A percentile compares a stretch with the other conserved stretches of the same genome.
Conservation (phyloP, 2,888 invertebrate species). For the Macrophya alboannulata region DNA sequence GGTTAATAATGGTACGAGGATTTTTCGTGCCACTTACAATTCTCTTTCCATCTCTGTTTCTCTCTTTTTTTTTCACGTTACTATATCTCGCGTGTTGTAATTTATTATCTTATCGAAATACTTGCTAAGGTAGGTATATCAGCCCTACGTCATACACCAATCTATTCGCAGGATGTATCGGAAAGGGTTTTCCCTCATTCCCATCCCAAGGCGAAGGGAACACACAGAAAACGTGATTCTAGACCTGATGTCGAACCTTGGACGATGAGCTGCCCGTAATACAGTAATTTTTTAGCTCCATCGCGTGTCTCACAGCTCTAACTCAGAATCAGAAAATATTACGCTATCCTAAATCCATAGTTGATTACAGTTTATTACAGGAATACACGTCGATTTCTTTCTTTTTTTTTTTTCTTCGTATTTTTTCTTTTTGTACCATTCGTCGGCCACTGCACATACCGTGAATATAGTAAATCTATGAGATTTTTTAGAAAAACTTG, state of each 20-base stretch:
- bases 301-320: constrained; percentile 66
- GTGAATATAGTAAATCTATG: background rate
- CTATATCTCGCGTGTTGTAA: constrained; percentile 32
- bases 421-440: constrained; percentile 49
- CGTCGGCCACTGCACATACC: background rate
- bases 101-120: constrained; percentile 10
- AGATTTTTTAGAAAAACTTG: background rate
- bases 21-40: constrained; percentile 7
- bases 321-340: constrained; percentile 64
- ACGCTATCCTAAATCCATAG: constrained; percentile 65
- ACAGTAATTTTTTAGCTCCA: constrained; percentile 58
- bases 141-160: constrained; percentile 28
- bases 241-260: constrained; percentile 38
- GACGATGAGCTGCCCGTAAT: constrained; percentile 54
- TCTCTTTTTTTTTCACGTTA: background rate
- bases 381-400: constrained; percentile 60
- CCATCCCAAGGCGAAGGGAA: background rate
- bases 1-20: background rate
- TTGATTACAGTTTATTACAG: constrained; percentile 67
- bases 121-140: background rate
- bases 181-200: constrained; percentile 6
- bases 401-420: constrained; percentile 50
- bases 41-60: background rate
- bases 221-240: constrained; percentile 32
- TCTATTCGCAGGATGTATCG: constrained; percentile 20